Conservation (phyloP, 2,113 vertebrate genomes). For the Telmatochromis brichardi region DNA sequence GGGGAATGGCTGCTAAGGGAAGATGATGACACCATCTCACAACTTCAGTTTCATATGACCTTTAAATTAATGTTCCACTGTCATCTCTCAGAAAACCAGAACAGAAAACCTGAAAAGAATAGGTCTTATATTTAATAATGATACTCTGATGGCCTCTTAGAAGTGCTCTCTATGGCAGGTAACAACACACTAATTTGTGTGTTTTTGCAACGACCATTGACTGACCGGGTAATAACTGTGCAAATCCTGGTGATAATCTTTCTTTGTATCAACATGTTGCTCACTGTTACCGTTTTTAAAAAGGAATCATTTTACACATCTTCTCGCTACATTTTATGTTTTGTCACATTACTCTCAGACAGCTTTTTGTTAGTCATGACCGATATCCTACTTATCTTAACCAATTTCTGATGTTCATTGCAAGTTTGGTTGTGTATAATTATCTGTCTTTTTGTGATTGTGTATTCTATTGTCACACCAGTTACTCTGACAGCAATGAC, state of each 20-base stretch:
- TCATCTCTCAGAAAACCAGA: background rate
- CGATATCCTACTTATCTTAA: no score
- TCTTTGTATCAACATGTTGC: constrained; percentile 10
- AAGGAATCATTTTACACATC: constrained; percentile 24
- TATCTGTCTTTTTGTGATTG: no score
- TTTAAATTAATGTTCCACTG: background rate
- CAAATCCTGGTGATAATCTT: constrained; percentile 24
- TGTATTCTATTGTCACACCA: no score
- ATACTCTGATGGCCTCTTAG: background rate
- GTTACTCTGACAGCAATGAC: no score
- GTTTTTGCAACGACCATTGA: fast-evolving
- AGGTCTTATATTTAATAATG: background rate
- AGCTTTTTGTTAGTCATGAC: no score
- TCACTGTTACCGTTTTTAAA: constrained; percentile 29
- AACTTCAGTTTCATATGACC: background rate
- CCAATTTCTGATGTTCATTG: fast-evolving
- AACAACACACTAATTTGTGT: background rate
- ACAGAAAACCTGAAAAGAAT: background rate
- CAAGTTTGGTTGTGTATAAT: no score
- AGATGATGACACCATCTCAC: background rate
- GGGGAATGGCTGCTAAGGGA: background rate
- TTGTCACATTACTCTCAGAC: constrained; percentile 10
- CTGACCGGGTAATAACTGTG: background rate
- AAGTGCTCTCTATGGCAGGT: background rate
- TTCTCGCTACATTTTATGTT: constrained; percentile 52